Evolutionary conservation across 2,888 invertebrate species (phyloP).

Genomic region (Rosalia funebris): DNA sequence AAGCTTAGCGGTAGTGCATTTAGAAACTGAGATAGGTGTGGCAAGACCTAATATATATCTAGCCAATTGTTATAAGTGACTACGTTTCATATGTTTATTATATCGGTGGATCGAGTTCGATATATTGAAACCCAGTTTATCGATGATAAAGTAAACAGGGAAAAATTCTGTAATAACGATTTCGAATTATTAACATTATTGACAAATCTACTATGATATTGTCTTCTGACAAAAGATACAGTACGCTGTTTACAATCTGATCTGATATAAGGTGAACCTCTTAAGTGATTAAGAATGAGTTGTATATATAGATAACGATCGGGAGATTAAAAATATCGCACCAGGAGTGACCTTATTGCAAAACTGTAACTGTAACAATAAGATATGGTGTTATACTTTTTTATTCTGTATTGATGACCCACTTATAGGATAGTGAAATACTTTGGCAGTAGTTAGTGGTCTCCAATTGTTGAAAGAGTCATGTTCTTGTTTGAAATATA

Average conservation of each 20-base stretch:
- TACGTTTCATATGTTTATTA: conserved; percentile 26
- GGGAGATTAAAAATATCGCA: neutral
- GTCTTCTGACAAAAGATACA: neutral
- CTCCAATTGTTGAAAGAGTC: no score
- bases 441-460: no score
- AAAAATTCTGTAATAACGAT: conserved; percentile 1
- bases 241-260: neutral
- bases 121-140: conserved; percentile 31
- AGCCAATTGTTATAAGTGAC: conserved; percentile 27
- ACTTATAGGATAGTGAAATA: no score
- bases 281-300: neutral
- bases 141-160: conserved; percentile 27
- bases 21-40: conserved; percentile 25
- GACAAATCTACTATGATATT: neutral
- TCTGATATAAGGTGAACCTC: conserved; percentile 12
- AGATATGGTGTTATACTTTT: no score
- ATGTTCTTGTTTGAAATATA: no score
- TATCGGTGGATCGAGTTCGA: conserved; percentile 20
- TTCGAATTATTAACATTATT: neutral
- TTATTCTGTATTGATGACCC: no score
- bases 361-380: no score
- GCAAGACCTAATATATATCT: conserved; percentile 28
- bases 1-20: conserved; percentile 28
- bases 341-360: neutral
- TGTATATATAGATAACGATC: neutral